phyloP scores from a whole-genome alignment of 2,113 vertebrate genomes.

The Chlamydotis undulata region DNA sequence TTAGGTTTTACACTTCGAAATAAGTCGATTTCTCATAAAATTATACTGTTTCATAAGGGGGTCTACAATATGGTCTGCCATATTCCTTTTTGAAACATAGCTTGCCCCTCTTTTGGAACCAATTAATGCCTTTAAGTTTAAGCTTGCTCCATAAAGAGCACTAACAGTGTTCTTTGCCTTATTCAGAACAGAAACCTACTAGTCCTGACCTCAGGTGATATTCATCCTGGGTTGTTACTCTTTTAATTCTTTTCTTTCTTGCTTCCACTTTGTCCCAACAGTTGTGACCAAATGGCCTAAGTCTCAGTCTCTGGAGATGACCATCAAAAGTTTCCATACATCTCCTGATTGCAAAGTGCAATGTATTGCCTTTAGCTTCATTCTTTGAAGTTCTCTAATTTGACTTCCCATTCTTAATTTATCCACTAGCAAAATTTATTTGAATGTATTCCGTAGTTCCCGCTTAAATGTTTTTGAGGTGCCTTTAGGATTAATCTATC shows the following conservation, averaged over 20 bases:
- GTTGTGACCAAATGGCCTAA: neutral
- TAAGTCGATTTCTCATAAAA: slow-evolving; percentile 1
- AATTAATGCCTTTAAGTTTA: neutral
- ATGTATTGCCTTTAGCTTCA: neutral
- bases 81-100: neutral
- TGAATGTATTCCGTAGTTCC: neutral
- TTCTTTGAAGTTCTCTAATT: neutral
- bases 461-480: neutral
- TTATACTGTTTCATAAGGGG: neutral
- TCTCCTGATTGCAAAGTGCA: neutral
- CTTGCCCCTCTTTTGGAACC: neutral
- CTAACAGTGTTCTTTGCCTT: neutral
- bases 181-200: neutral
- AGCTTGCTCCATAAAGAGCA: neutral
- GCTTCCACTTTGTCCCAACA: neutral
- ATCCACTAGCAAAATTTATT: neutral
- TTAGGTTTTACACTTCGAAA: neutral
- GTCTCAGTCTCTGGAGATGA: neutral
- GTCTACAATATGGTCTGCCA: neutral
- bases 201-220: neutral
- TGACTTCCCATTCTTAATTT: neutral
- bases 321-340: neutral
- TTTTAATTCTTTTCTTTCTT: neutral
- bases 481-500: neutral
- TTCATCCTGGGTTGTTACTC: neutral